Evolutionary conservation across 1,140 invertebrate genomes (phyloP).

Genomic region (Anoplolepis gracilipes): DNA sequence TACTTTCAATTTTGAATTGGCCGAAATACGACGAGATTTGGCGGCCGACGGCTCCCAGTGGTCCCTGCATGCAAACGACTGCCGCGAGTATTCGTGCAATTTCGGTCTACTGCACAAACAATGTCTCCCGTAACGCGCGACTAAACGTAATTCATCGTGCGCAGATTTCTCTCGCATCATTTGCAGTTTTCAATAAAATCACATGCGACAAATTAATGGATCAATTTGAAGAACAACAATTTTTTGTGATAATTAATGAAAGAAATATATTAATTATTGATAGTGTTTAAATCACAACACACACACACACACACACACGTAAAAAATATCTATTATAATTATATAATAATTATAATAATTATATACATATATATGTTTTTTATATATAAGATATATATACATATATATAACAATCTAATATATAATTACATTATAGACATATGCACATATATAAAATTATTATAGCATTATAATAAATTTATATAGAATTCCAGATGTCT

Average conservation of each 20-base stretch:
- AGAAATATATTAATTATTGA: background rate
- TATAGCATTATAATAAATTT: no score
- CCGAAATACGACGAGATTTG: constrained; percentile 46
- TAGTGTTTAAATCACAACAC: background rate
- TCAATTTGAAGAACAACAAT: background rate
- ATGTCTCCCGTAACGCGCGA: constrained; percentile 19
- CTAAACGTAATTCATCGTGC: constrained; percentile 30
- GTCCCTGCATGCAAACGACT: constrained; percentile 7
- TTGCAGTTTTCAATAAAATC: constrained; percentile 27
- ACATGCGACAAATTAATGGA: constrained; percentile 1
- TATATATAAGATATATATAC: no score
- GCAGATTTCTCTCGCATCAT: constrained; percentile 14
- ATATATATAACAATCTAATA: no score
- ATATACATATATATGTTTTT: no score
- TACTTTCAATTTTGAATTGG: constrained; percentile 59
- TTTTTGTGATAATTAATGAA: constrained; percentile 20
- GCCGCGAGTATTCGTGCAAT: constrained; percentile 32
- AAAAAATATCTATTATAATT: no score
- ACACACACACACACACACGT: no score
- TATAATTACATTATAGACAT: no score
- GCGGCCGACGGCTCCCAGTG: background rate
- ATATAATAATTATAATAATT: no score
- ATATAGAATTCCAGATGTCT: no score
- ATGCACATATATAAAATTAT: no score
- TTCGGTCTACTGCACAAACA: background rate